Evolutionary conservation across 2,797 vertebrate genomes (phyloP).

Genomic region (Poeciliopsis infans): DNA sequence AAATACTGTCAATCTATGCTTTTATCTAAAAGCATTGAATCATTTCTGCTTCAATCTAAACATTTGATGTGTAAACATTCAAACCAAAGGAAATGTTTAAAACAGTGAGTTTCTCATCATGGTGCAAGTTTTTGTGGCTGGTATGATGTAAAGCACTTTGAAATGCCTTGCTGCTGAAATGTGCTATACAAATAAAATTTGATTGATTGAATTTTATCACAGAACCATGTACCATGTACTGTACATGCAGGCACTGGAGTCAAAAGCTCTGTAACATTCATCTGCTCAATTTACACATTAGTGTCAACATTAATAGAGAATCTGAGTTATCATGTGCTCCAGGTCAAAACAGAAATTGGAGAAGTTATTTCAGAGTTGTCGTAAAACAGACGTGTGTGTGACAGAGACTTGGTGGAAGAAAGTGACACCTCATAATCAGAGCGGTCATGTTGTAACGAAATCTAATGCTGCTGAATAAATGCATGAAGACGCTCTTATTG

Average conservation of each 20-base stretch:
- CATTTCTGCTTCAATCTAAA: not conserved
- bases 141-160: not conserved
- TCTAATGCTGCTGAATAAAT: conserved; percentile 11
- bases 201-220: not conserved
- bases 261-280: not conserved
- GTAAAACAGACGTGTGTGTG: not conserved
- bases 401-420: not conserved
- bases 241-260: not conserved
- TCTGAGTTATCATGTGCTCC: not conserved
- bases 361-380: not conserved
- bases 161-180: not conserved
- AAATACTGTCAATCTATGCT: not conserved
- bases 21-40: not conserved
- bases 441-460: not conserved
- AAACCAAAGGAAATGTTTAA: not conserved
- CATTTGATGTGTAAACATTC: not conserved
- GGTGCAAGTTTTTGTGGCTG: not conserved
- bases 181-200: too few relatives aligned
- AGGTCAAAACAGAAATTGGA: not conserved
- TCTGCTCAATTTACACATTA: not conserved
- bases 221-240: not conserved
- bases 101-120: not conserved
- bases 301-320: not conserved
- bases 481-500: not conserved
- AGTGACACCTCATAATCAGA: not conserved